Evolutionary conservation across 2,797 vertebrate species (phyloP).

Genomic region (Heteromormyrus szaboi): DNA sequence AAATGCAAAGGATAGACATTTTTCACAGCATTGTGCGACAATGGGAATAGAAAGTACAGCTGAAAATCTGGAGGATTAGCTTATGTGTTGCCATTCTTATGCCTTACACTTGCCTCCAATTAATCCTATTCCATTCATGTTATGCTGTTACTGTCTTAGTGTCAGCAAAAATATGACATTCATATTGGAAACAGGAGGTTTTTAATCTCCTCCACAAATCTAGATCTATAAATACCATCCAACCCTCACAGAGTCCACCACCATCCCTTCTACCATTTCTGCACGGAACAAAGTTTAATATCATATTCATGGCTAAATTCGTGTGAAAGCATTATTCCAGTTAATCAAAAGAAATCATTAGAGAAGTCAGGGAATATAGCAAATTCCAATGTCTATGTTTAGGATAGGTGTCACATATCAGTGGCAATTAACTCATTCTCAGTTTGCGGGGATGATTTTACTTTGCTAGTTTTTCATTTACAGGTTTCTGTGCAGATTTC

Average conservation of each 20-base stretch:
- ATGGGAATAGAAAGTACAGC: slow-evolving; percentile 12
- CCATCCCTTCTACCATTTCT: background rate
- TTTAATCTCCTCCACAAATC: background rate
- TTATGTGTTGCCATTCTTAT: background rate
- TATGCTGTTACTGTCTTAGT: background rate
- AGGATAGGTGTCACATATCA: background rate
- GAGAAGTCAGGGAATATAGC: background rate
- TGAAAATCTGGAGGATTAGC: background rate
- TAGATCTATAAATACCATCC: background rate
- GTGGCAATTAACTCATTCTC: background rate
- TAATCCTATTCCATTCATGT: background rate
- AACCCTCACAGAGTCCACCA: background rate
- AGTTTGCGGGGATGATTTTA: background rate
- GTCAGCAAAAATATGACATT: background rate
- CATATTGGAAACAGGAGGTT: background rate
- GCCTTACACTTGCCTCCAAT: background rate
- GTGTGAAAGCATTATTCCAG: background rate
- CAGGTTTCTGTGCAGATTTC: background rate
- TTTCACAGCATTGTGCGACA: background rate
- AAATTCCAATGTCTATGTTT: background rate
- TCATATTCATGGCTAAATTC: background rate
- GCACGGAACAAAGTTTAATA: background rate
- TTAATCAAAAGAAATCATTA: background rate
- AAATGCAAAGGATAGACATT: background rate
- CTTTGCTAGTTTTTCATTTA: background rate